Evolutionary conservation across 2,797 vertebrate species (phyloP), one percentile per base, ranked within the genome.

Genomic region (Poecilia velifera): DNA sequence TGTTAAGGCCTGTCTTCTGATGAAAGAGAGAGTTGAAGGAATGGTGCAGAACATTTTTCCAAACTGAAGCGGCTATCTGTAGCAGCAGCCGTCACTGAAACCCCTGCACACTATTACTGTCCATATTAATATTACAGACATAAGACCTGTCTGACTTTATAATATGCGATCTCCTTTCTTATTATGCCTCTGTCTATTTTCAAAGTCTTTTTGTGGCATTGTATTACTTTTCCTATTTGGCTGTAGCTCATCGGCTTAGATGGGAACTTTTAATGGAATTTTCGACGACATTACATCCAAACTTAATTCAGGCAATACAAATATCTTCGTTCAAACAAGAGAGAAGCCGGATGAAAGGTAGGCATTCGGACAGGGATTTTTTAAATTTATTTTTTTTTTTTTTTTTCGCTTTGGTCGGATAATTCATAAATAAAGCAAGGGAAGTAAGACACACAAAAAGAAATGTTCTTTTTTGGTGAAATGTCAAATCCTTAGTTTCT

Each of bases 51-150:
- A 75, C 64, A 64, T 28, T 73, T 28, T 73, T 80, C 57, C 80
- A 62, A 62, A 77, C 47, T 43, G 81, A 76, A 74, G 62, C 72
- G 72, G 72, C 83, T 89, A 87, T 94, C 81, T 87, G 83, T 86
- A 87, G 86, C 78, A 73, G 73, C 81, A 81, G 81, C 73, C 25
- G 8, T 90, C 79, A 84, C 45, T 55, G 70, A 82, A 80, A 82
- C 57, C 66, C 77, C 73, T 8, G 57, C 64, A 76, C 72, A 82
- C 49, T 76, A 82, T 86, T 83, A 77, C 77, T 78, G 76, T 82
- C 76, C 78, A 81, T 79, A 85, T 82, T 77, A 83, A 89, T 90
- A 84, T 82, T 84, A 84, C 78, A 77, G 83, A 84, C 41, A 70
- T 70, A 87, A 84, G 89, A 86, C 64, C 73, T 80, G 22, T 74